Percentiles rank a stretch among this genome's conserved stretches.
phyloP scores from a whole-genome alignment of 2,888 invertebrate species.

The Lacanobia oleracea region DNA sequence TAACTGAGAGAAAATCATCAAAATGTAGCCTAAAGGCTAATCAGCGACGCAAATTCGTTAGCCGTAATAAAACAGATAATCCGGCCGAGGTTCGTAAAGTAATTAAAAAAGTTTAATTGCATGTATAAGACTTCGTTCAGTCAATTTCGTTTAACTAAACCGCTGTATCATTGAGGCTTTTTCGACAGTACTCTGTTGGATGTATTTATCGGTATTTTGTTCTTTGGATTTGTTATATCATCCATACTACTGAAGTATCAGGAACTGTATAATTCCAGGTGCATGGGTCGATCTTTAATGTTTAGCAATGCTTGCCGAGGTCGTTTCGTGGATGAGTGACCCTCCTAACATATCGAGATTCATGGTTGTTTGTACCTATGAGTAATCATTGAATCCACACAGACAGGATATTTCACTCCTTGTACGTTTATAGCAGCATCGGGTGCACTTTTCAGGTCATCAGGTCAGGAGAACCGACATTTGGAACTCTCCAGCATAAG shows the following conservation, averaged over 20 bases:
- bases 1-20: slow-evolving; percentile 46
- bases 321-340: too few species aligned
- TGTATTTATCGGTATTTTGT: slow-evolving; percentile 7
- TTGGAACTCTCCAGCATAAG: too few species aligned
- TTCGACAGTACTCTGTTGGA: slow-evolving; percentile 12
- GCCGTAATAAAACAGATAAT: slow-evolving; percentile 72
- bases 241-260: not conserved
- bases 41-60: slow-evolving; percentile 62
- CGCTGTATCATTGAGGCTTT: slow-evolving; percentile 70
- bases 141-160: slow-evolving; percentile 75
- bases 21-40: slow-evolving; percentile 58
- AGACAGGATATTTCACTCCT: too few species aligned
- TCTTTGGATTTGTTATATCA: not conserved
- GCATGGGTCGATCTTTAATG: too few species aligned
- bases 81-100: slow-evolving; percentile 73
- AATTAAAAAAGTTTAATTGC: slow-evolving; percentile 85
- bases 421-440: too few species aligned
- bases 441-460: too few species aligned
- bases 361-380: too few species aligned
- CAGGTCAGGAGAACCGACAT: too few species aligned
- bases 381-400: too few species aligned
- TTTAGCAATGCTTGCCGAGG: too few species aligned
- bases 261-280: too few species aligned
- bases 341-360: too few species aligned
- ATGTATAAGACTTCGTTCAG: slow-evolving; percentile 67